These are phyloP conservation scores for Notolabrus celidotus DNA, from an alignment of 2,797 vertebrate species.

Conservation along the genomic window DNA sequence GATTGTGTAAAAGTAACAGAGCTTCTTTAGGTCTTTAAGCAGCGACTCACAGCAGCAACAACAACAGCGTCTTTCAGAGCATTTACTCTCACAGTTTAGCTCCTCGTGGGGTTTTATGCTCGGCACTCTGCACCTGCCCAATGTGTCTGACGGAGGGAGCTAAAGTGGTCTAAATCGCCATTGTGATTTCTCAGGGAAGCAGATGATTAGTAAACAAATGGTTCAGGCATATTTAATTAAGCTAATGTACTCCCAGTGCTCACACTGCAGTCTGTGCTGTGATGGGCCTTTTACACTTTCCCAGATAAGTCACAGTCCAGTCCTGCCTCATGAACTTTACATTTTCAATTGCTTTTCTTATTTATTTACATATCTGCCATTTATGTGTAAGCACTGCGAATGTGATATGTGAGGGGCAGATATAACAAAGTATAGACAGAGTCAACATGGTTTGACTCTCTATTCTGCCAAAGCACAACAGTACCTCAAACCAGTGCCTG, in stretches of 20 bases:
- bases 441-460: background rate
- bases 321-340: background rate
- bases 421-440: background rate
- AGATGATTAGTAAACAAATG: constrained; percentile 75
- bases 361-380: no score
- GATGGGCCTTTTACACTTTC: constrained; percentile 11
- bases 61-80: constrained; percentile 57
- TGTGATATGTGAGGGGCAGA: background rate
- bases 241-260: constrained; percentile 45
- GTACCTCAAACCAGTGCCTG: no score
- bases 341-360: background rate
- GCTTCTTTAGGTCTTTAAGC: constrained; percentile 44
- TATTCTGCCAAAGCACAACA: background rate
- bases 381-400: background rate
- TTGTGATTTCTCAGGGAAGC: constrained; percentile 73
- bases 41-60: constrained; percentile 32
- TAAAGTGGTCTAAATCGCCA: constrained; percentile 68
- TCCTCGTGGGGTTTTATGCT: constrained; percentile 55
- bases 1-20: constrained; percentile 37
- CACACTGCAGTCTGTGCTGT: constrained; percentile 10
- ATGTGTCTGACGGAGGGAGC: constrained; percentile 47
- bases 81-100: constrained; percentile 52
- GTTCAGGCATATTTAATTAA: constrained; percentile 70
- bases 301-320: no score
- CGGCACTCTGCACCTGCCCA: constrained; percentile 66